Base-by-base conservation (phyloP, 2,113 vertebrate species). In the Eclectus roratus region DNA sequence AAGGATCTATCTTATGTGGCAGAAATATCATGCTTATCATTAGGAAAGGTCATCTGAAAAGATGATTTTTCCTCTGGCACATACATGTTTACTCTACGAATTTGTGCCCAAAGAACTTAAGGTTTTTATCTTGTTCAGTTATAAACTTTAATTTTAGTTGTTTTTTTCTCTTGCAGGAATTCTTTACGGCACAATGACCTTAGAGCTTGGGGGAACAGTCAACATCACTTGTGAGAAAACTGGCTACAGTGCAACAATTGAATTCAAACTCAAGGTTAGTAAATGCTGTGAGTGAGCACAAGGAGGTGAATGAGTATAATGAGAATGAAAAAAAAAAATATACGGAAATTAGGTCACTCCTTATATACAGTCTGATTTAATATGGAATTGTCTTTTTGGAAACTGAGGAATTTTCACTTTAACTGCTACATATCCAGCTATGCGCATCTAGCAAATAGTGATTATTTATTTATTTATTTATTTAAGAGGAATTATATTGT, bases 161-260 rank as follows among this genome's bases (percentile, higher is more conserved):
- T 8, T 28, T 15, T 21, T n/a, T 52, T 7, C 16, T 83, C 9
- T 41, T 79, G 58, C 81, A 99, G 99, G 99, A 84, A 99, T 99
- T 97, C 97, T 99, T 37, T 99, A 99, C 63, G 99, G 99, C 56
- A 99, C 99, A 88, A 99, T 99, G 99, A 99, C 99, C 35, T 98
- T 99, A 97, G 99, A 99, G 91, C 98, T 99, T 94, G 99, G 99
- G 5, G 99, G 99, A 84, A 98, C 98, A 89, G 98, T 99, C 93
- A 98, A 98, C 72, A 98, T 99, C 64, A 97, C 98, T 6, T 99
- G 99, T 97, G 99, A 99, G 94, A 99, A 99, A 97, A 99, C 99
- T 6, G 98, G 99, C 84, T 99, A 99, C 96, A 99, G 99, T 17
- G 98, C 99, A 96, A 97, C 99, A 96, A 98, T 99, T 78, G 99